phyloP scores from a whole-genome alignment of 2,113 vertebrate species.

The Ophiodon elongatus region DNA sequence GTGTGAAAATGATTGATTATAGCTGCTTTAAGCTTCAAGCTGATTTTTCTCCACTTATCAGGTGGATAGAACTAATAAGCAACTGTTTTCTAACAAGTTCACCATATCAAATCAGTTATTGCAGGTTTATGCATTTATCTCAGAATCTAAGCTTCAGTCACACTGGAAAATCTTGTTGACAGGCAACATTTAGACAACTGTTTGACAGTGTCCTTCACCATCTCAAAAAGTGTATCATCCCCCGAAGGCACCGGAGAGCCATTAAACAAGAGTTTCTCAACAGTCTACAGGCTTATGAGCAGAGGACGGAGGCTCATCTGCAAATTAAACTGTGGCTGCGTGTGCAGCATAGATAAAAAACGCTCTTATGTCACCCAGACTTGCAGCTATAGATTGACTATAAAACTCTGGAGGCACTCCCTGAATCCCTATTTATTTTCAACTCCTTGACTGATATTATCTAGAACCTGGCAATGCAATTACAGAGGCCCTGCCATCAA shows the following conservation, averaged over 20 bases:
- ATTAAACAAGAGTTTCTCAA: conserved; percentile 27
- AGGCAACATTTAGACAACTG: not conserved
- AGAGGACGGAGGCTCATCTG: conserved; percentile 16
- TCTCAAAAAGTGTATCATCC: conserved; percentile 26
- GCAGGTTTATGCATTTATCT: not conserved
- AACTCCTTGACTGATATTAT: conserved; percentile 68
- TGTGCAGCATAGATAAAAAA: conserved; percentile 26
- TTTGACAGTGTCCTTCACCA: conserved; percentile 2
- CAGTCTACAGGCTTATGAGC: not conserved
- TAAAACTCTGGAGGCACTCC: conserved; percentile 62
- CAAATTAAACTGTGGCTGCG: conserved; percentile 34
- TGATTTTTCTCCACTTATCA: not conserved
- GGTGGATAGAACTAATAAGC: not conserved
- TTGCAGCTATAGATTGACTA: conserved; percentile 43
- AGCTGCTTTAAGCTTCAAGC: not conserved
- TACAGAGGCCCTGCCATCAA: conserved; percentile 66
- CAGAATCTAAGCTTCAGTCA: not conserved
- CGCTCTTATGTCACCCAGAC: conserved; percentile 22
- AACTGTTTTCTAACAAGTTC: not conserved
- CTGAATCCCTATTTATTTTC: conserved; percentile 59
- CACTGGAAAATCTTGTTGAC: not conserved
- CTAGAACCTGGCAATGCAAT: conserved; percentile 63
- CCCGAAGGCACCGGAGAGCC: not conserved
- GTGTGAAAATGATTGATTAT: not conserved
- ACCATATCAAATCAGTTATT: not conserved